Evolutionary conservation across 2,888 invertebrate species (phyloP).

Genomic region (Autographa pulchrina): DNA sequence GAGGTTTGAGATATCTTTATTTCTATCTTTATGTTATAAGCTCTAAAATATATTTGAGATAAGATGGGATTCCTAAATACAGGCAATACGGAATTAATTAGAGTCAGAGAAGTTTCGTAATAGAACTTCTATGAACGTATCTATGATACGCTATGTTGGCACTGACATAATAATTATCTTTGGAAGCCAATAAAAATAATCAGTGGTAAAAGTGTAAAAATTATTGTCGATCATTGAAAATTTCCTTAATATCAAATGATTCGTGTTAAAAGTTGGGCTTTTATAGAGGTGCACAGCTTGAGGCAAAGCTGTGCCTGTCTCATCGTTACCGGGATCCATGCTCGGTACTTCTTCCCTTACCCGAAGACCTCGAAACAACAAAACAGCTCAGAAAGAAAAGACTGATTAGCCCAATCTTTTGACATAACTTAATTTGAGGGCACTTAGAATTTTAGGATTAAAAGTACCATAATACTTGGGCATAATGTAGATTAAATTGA

Average conservation of each 20-base stretch:
- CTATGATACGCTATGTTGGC: conserved; percentile 2
- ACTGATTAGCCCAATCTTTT: neutral
- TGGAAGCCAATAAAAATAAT: conserved; percentile 24
- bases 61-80: neutral
- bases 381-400: conserved; percentile 8
- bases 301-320: conserved; percentile 44
- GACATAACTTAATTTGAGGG: neutral
- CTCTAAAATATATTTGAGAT: neutral
- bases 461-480: neutral
- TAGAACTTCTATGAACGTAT: neutral
- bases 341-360: conserved; percentile 23
- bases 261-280: conserved; percentile 40
- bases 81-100: neutral
- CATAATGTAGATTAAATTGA: conserved; percentile 7
- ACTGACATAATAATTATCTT: conserved; percentile 9
- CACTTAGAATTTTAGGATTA: neutral
- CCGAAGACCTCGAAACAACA: conserved; percentile 1
- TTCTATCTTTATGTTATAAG: no score
- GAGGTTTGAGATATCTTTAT: no score
- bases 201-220: neutral
- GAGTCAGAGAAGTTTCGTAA: neutral
- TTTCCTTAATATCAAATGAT: conserved; percentile 24
- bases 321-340: conserved; percentile 45
- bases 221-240: conserved; percentile 13
- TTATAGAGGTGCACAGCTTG: conserved; percentile 40